phyloP scores from a whole-genome alignment of 2,113 vertebrate genomes.

The Collichthys lucidus region DNA sequence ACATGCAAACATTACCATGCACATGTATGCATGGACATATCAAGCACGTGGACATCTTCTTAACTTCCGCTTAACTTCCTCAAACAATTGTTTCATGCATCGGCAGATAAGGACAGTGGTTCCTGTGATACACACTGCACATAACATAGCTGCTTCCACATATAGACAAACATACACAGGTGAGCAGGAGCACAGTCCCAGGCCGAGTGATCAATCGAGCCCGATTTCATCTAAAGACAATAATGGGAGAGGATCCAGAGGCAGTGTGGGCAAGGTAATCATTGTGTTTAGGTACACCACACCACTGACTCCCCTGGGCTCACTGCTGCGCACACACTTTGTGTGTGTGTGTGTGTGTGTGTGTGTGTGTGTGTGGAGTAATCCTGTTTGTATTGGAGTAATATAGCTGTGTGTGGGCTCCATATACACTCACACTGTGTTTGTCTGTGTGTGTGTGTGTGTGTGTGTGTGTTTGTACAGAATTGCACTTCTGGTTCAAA shows the following conservation, averaged over 20 bases:
- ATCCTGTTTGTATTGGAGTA: constrained; percentile 36
- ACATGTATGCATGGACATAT: constrained; percentile 17
- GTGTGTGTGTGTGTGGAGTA: background rate
- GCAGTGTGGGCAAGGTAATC: constrained; percentile 48
- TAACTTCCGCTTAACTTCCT: background rate
- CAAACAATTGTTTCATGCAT: background rate
- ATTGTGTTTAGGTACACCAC: constrained; percentile 59
- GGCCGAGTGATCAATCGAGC: constrained; percentile 52
- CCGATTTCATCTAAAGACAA: constrained; percentile 63
- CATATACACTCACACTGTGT: background rate
- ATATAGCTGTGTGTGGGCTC: constrained; percentile 5
- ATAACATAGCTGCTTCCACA: constrained; percentile 7
- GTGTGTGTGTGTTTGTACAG: background rate
- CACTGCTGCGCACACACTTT: background rate
- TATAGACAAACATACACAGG: constrained; percentile 29
- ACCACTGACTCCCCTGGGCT: constrained; percentile 37
- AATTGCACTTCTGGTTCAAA: background rate
- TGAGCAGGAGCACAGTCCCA: constrained; percentile 31
- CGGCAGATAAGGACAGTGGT: background rate
- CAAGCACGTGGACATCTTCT: background rate
- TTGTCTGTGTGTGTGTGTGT: background rate
- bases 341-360: background rate
- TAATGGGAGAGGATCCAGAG: constrained; percentile 56
- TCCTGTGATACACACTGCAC: background rate
- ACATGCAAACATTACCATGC: constrained; percentile 17